These are phyloP conservation scores for Neomicropteryx cornuta DNA, from an alignment of 1,140 invertebrate species.

Conservation along the genomic window DNA sequence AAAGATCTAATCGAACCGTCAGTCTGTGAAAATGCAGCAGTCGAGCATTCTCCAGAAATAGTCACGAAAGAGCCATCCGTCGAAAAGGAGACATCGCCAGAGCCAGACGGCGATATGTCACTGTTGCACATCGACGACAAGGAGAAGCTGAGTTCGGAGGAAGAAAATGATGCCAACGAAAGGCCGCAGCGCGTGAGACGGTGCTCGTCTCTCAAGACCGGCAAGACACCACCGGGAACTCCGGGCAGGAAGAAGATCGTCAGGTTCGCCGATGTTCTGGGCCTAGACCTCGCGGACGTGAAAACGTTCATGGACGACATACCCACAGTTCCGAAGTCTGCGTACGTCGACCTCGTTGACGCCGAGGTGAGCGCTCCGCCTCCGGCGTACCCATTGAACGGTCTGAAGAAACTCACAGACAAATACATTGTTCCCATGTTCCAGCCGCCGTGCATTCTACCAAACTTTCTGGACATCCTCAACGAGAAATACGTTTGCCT, in stretches of 20 bases:
- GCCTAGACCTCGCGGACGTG: slow-evolving; percentile 84
- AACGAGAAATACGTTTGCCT: slow-evolving; percentile 64
- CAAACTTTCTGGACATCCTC: slow-evolving; percentile 69
- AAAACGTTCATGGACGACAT: slow-evolving; percentile 83
- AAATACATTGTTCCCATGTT: slow-evolving; percentile 63
- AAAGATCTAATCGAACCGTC: too few species aligned
- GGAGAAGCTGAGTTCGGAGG: slow-evolving; percentile 19
- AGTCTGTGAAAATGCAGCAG: too few species aligned
- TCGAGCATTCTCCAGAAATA: slow-evolving; percentile 20
- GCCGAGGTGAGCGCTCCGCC: slow-evolving; percentile 36
- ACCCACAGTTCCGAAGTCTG: slow-evolving; percentile 76
- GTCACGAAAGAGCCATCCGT: slow-evolving; percentile 20
- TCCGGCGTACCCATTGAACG: slow-evolving; percentile 27
- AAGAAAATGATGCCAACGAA: slow-evolving; percentile 28
- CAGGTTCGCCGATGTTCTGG: slow-evolving; percentile 87
- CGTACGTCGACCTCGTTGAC: slow-evolving; percentile 59
- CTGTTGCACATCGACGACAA: slow-evolving; percentile 20
- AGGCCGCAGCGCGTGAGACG: slow-evolving; percentile 54
- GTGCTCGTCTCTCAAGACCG: slow-evolving; percentile 79
- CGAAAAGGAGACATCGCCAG: slow-evolving; percentile 25
- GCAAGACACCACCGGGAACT: slow-evolving; percentile 84
- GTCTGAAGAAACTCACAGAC: slow-evolving; percentile 39
- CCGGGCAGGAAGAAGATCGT: slow-evolving; percentile 88
- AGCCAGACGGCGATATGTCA: slow-evolving; percentile 23
- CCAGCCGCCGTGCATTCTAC: slow-evolving; percentile 62